These are phyloP conservation scores for Acropternis orthonyx DNA, from an alignment of 2,797 vertebrate species.

Conservation along the genomic window DNA sequence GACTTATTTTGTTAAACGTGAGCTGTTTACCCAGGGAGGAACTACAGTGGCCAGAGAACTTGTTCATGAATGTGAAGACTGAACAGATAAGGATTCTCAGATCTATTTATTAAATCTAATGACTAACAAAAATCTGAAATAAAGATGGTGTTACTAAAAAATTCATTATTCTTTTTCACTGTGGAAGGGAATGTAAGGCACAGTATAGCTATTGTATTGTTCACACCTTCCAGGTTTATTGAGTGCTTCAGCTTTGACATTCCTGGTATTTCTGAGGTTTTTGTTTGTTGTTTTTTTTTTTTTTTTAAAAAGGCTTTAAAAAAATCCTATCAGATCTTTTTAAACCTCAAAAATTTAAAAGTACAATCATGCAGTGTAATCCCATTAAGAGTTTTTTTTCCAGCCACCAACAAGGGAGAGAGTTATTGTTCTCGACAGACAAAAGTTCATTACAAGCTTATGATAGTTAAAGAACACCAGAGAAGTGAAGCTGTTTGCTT, in stretches of 20 bases:
- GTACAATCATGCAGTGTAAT: not conserved
- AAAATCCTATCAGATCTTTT: not conserved
- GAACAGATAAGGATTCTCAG: not conserved
- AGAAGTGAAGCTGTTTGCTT: not conserved
- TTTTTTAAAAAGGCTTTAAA: not conserved
- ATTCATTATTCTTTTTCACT: not conserved
- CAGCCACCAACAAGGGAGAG: not conserved
- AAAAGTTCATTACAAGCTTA: not conserved
- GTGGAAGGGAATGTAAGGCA: not conserved
- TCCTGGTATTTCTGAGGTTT: not conserved
- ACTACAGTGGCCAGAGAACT: not conserved
- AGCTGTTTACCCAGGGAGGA: not conserved
- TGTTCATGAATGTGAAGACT: not conserved
- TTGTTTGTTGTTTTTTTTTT: not conserved
- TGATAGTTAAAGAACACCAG: not conserved
- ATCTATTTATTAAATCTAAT: not conserved
- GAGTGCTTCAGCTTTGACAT: not conserved
- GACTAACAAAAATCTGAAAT: not conserved
- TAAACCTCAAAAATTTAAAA: not conserved
- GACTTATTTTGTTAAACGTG: not conserved
- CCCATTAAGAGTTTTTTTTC: not conserved
- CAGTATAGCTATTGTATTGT: not conserved
- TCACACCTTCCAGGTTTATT: not conserved
- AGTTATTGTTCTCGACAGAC: not conserved
- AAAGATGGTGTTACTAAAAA: not conserved